Conservation (phyloP, 2,113 vertebrate species). For the Rhinopomastus cyanomelas region DNA sequence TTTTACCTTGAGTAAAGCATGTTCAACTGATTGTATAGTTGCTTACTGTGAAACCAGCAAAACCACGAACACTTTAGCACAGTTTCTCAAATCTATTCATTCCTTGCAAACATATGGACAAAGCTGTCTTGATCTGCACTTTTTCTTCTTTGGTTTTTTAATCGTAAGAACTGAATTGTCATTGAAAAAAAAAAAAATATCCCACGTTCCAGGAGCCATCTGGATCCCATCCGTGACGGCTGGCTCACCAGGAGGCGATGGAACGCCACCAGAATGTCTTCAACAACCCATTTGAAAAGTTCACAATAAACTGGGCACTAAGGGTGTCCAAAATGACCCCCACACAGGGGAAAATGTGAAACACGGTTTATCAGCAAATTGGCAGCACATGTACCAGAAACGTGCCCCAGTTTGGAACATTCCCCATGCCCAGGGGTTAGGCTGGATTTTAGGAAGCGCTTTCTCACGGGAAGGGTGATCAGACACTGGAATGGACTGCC, state of each 20-base stretch:
- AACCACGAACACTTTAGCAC: background rate
- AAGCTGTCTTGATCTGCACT: background rate
- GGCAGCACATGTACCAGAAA: background rate
- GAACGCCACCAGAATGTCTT: background rate
- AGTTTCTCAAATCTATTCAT: slow-evolving; percentile 1
- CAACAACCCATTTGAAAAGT: background rate
- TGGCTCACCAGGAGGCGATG: background rate
- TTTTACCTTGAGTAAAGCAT: background rate
- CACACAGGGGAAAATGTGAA: background rate
- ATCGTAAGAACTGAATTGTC: background rate
- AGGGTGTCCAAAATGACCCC: background rate
- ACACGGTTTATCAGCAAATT: background rate
- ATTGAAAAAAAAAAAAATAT: slow-evolving; percentile 1
- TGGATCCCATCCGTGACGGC: background rate
- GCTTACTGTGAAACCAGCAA: background rate
- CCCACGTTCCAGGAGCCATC: background rate
- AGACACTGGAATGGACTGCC: no score
- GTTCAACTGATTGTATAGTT: background rate
- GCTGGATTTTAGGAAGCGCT: no score
- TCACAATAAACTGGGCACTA: background rate
- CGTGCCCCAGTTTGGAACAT: background rate
- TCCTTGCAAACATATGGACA: background rate
- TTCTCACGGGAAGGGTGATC: no score
- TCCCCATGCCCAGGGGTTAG: no score
- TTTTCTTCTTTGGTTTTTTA: background rate